Base-by-base conservation (phyloP, 1,140 invertebrate species). In the Neotoxoptera formosana region DNA sequence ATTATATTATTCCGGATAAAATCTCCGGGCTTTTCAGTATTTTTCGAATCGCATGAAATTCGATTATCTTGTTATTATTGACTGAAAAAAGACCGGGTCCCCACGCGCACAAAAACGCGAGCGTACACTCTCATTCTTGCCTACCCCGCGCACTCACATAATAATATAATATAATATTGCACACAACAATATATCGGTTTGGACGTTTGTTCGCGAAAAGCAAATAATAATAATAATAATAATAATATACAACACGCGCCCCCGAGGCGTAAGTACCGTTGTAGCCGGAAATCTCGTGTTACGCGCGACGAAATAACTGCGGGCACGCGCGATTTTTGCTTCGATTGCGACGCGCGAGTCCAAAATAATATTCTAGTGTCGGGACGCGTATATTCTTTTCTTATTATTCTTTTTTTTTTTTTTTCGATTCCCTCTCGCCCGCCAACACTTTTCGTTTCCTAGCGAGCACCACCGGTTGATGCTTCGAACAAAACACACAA, bases 201-300 rank as follows among this genome's bases (percentile, higher is more conserved):
- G 87, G 47, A 87, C 86, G 14, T 87, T 89, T 89, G 87, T 89
- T 89, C 48, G 87, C 48, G 34, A 87, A 87, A 48, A 87, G 45
- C 86, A 87, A 87, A 87, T 87, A 76, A 76, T n/a, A n/a, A n/a
- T 67, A 67, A 67, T 60, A 60, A 56, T 56, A 56, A 25, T 60
- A 60, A 56, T 67, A 67, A 67, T 30, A 67, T 76, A 87, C 20
- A 30, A 48, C 86, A 47, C 17, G 84, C 41, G 87, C 23, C 8
- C 23, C 8, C n/a, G n/a, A 36, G n/a, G 48, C 41, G 41, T 45
- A 89, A 53, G 34, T 56, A 53, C 47, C 51, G 51, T 89, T 89
- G 20, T 53, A 36, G 56, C 87, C 87, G 87, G 87, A 89, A 89
- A 36, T 89, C 48, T 89, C 87, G 48, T 89, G 87, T 89, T 89